Conservation (phyloP, 1,140 invertebrate genomes). For the Teleopsis dalmanni region DNA sequence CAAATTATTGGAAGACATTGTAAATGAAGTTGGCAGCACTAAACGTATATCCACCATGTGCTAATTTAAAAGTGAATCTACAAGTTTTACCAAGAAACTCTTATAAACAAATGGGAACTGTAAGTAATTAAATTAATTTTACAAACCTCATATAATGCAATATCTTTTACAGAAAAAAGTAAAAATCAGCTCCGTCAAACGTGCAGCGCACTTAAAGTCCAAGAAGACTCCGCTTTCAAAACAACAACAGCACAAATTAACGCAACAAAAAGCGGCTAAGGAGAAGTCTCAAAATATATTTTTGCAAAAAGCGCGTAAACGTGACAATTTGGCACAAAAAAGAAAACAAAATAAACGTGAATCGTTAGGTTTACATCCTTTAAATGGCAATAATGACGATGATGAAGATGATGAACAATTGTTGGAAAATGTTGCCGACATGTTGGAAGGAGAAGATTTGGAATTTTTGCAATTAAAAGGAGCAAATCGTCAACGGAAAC, state of each 20-base stretch:
- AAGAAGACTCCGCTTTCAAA: constrained; percentile 36
- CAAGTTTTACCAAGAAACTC: no score
- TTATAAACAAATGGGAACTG: constrained; percentile 8
- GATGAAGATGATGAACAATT: constrained; percentile 20
- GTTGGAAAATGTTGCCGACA: constrained; percentile 36
- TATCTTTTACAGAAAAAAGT: constrained; percentile 41
- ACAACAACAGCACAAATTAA: constrained; percentile 37
- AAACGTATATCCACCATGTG: no score
- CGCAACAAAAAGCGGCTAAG: constrained; percentile 31
- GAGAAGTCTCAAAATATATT: constrained; percentile 36
- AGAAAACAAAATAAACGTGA: constrained; percentile 30
- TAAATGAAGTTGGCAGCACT: no score
- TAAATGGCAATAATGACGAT: constrained; percentile 19
- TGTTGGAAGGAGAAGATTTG: constrained; percentile 40
- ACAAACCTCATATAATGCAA: no score
- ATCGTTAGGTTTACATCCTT: constrained; percentile 21
- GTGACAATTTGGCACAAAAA: constrained; percentile 29
- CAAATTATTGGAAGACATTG: no score
- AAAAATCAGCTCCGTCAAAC: constrained; percentile 41
- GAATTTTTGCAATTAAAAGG: constrained; percentile 19
- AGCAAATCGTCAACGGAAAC: constrained; percentile 35
- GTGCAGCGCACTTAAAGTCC: constrained; percentile 35
- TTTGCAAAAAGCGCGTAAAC: constrained; percentile 31
- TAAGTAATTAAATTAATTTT: constrained; percentile 5
- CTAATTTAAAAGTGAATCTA: no score